These are phyloP conservation scores for Aphidius colemani DNA, from an alignment of 2,888 invertebrate species.

Conservation along the genomic window DNA sequence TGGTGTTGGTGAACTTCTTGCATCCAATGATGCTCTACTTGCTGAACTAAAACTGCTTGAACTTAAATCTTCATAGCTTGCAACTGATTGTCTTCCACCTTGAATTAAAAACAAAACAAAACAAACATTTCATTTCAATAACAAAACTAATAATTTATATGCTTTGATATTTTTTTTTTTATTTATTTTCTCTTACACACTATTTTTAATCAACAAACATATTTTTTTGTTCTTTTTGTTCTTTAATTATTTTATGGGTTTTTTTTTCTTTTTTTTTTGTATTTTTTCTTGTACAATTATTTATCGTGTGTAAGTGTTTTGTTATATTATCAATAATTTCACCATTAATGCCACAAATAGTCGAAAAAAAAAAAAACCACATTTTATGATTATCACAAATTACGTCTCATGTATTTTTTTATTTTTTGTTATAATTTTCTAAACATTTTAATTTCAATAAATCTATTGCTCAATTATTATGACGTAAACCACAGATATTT, in stretches of 20 bases:
- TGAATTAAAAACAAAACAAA: constrained; percentile 42
- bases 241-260: no score
- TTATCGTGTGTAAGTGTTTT: constrained; percentile 25
- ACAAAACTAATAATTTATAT: neutral
- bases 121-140: neutral
- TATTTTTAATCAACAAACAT: no score
- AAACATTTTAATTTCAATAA: no score
- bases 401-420: no score
- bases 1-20: constrained; percentile 74
- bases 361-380: neutral
- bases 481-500: no score
- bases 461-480: no score
- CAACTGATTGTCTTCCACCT: constrained; percentile 69
- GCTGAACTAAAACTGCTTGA: constrained; percentile 85
- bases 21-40: constrained; percentile 76
- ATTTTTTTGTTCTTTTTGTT: no score
- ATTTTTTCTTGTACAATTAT: constrained; percentile 29
- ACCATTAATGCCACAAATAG: neutral
- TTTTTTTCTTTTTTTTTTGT: constrained; percentile 22
- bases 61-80: constrained; percentile 73
- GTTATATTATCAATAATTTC: constrained; percentile 22
- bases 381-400: no score
- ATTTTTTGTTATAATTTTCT: no score
- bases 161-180: constrained; percentile 9
- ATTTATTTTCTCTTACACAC: constrained; percentile 10